A percentile compares a stretch with the other conserved stretches of the same genome.
Evolutionary conservation across 2,113 vertebrate genomes (phyloP).

Genomic region (Cyprinodon tularosa): DNA sequence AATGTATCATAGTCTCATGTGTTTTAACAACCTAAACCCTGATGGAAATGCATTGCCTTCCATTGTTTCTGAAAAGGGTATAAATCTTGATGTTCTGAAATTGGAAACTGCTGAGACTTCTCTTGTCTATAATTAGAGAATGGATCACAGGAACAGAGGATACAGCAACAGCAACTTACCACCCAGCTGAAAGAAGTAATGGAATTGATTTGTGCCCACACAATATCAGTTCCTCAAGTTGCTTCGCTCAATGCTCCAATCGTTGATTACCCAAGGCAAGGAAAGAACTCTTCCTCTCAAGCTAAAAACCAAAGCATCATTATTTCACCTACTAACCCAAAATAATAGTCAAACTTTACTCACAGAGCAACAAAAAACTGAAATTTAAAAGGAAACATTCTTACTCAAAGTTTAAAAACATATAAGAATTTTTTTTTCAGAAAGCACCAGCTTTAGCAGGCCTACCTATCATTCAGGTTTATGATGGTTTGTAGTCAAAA

Average conservation of each 20-base stretch:
- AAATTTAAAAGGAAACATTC: neutral
- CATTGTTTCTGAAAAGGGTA: neutral
- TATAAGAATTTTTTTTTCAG: neutral
- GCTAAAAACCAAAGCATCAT: neutral
- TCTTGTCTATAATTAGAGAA: neutral
- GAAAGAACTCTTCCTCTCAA: neutral
- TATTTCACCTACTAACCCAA: neutral
- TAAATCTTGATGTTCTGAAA: neutral
- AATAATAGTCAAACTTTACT: neutral
- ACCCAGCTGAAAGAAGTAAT: neutral
- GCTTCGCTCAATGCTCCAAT: neutral
- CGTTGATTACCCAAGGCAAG: neutral
- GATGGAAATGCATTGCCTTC: neutral
- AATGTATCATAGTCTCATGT: neutral
- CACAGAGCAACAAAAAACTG: neutral
- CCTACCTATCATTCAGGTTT: neutral
- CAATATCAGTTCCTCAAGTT: neutral
- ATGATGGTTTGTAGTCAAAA: neutral
- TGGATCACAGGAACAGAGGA: neutral
- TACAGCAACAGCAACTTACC: neutral
- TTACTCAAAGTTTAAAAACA: neutral
- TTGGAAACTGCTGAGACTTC: neutral
- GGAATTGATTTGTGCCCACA: slow-evolving; percentile 1
- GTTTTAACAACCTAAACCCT: neutral
- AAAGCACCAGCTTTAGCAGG: neutral